Base-by-base conservation (phyloP, 2,797 vertebrate genomes). In the Poeciliopsis paucimaculata region DNA sequence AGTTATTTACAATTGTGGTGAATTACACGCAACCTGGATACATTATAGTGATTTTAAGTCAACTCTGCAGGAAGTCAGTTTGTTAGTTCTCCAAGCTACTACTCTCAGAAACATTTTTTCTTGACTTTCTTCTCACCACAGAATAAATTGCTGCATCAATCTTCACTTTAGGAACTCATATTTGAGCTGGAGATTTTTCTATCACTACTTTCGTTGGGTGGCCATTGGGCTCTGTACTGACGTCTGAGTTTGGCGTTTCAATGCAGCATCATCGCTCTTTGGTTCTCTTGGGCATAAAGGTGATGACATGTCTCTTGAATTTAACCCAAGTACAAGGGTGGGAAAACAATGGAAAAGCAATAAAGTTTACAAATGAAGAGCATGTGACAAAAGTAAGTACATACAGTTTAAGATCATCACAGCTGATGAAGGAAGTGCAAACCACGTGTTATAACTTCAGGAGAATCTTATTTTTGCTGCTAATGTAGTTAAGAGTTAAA, bases 401-500 rank as follows among this genome's bases (percentile, higher is more conserved):
- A 26, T 9, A 5, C 11, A 68, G 34, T 26, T 39, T 23, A 41
- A 68, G 20, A 41, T 36, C 36, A 68, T 26, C 36, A 41, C 36
- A 26, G 34, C 39, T 41, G 20, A 66, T 5, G 3, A 68, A 26
- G 15, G 5, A 62, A 13, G 36, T 12, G 64, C 64, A n/a, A 75
- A n/a, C 53, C 16, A 57, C 3, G 28, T 15, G 28, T 9, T 43
- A 41, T 60, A 28, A 31, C 8, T n/a, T 66, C 34, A 66, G 34
- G 34, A 18, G 34, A 10, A 41, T 68, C 23, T 45, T 72, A 26
- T 45, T 39, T 20, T 74, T 60, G 76, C 66, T 76, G 46, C 36
- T 43, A 26, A 36, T 31, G 70, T 75, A n/a, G 28, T 71, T 81
- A 73, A 71, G 62, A 55, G 74, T 47, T 15, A 41, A 75, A 39